Evolutionary conservation across 2,888 invertebrate genomes (phyloP).

Genomic region (Allolobophora icterica): DNA sequence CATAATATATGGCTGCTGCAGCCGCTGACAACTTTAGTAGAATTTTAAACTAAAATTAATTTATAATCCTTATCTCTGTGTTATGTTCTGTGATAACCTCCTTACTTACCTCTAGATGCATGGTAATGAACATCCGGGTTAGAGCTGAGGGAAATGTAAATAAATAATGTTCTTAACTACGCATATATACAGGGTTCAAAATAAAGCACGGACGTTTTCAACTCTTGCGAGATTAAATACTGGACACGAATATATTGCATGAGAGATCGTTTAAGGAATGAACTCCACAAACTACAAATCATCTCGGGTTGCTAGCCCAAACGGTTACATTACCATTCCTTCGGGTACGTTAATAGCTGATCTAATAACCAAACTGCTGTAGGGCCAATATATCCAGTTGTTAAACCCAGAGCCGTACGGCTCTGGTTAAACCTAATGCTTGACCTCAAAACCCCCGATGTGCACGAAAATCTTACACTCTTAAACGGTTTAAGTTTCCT

Average conservation of each 20-base stretch:
- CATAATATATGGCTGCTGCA: too few species aligned
- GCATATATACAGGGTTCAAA: not conserved
- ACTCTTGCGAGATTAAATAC: not conserved
- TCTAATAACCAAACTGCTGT: too few species aligned
- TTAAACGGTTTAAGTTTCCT: too few species aligned
- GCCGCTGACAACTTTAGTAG: too few species aligned
- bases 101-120: not conserved
- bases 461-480: not conserved
- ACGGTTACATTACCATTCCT: not conserved
- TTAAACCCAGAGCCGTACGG: too few species aligned
- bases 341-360: not conserved
- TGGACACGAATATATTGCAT: not conserved
- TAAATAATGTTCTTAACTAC: not conserved
- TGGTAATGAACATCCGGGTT: not conserved
- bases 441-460: not conserved
- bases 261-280: not conserved
- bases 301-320: not conserved
- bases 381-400: too few species aligned
- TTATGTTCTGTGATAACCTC: not conserved
- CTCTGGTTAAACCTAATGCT: too few species aligned
- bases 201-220: not conserved
- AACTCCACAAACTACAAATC: not conserved
- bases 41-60: not conserved
- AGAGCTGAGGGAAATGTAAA: not conserved
- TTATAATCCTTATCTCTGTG: too few species aligned